phyloP scores from a whole-genome alignment of 2,888 invertebrate species.

The Ametastegia equiseti region DNA sequence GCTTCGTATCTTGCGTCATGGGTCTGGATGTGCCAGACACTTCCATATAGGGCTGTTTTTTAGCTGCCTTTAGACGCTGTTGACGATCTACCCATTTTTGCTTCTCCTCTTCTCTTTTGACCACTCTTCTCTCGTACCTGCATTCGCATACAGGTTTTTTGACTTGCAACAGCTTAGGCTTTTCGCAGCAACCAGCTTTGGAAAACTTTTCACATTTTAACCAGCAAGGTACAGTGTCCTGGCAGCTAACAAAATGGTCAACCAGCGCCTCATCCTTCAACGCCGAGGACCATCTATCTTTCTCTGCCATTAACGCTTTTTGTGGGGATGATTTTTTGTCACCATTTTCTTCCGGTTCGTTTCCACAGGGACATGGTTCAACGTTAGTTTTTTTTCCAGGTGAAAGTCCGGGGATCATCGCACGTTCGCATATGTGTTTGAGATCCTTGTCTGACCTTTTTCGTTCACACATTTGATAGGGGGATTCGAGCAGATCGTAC shows the following conservation, averaged over 20 bases:
- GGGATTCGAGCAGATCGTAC: conserved; percentile 64
- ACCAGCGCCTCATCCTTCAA: conserved; percentile 60
- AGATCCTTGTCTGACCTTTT: conserved; percentile 51
- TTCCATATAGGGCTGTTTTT: conserved; percentile 59
- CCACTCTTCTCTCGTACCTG: conserved; percentile 65
- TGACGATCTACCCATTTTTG: conserved; percentile 60
- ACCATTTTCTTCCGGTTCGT: neutral
- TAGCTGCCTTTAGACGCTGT: conserved; percentile 56
- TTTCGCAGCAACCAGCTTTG: conserved; percentile 35
- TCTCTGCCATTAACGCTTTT: conserved; percentile 44
- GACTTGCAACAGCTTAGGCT: conserved; percentile 56
- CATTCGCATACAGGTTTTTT: conserved; percentile 70
- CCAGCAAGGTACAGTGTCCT: conserved; percentile 61
- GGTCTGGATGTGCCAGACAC: conserved; percentile 60
- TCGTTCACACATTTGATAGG: conserved; percentile 59
- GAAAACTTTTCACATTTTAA: conserved; percentile 58
- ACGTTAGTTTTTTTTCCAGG: conserved; percentile 40
- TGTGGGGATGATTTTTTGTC: neutral
- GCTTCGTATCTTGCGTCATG: conserved; percentile 58
- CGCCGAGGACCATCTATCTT: conserved; percentile 11
- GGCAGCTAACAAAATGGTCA: conserved; percentile 60
- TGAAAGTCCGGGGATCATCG: conserved; percentile 53
- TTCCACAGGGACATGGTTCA: conserved; percentile 55
- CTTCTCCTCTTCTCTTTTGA: conserved; percentile 63
- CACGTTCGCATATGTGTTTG: conserved; percentile 55